Percentiles rank a stretch among this genome's conserved stretches.
phyloP scores from a whole-genome alignment of 2,113 vertebrate genomes.

The Emydocephalus ijimae region DNA sequence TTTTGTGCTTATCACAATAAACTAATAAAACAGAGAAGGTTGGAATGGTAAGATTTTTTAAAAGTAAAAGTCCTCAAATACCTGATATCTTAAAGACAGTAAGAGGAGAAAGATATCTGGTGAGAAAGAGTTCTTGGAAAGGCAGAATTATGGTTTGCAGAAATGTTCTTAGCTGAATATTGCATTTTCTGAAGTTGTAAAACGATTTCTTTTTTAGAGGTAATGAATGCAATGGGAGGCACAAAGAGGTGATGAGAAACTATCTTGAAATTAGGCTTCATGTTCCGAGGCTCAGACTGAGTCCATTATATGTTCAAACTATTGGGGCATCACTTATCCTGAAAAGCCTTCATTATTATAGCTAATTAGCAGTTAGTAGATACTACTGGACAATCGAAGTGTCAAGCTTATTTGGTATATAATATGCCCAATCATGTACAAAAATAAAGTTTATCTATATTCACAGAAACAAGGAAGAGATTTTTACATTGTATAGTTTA shows the following conservation, averaged over 20 bases:
- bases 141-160: background rate
- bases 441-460: slow-evolving; percentile 62
- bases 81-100: background rate
- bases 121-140: background rate
- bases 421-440: slow-evolving; percentile 49
- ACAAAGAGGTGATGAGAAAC: background rate
- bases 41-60: background rate
- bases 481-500: slow-evolving; percentile 40
- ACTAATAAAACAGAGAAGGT: background rate
- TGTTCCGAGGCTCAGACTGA: background rate
- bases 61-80: background rate
- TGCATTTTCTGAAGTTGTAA: slow-evolving; percentile 18
- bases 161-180: background rate
- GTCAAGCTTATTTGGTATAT: slow-evolving; percentile 51
- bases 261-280: background rate
- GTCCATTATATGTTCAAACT: background rate
- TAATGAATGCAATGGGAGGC: slow-evolving; percentile 6
- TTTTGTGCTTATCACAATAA: background rate
- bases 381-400: slow-evolving; percentile 32
- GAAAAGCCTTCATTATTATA: background rate
- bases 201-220: background rate
- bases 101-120: background rate
- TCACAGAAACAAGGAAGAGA: background rate
- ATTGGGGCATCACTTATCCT: slow-evolving; percentile 12
- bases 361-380: background rate